Percentiles rank a stretch among this genome's conserved stretches.
phyloP scores from a whole-genome alignment of 1,140 invertebrate species.

The Micrasema minimum region DNA sequence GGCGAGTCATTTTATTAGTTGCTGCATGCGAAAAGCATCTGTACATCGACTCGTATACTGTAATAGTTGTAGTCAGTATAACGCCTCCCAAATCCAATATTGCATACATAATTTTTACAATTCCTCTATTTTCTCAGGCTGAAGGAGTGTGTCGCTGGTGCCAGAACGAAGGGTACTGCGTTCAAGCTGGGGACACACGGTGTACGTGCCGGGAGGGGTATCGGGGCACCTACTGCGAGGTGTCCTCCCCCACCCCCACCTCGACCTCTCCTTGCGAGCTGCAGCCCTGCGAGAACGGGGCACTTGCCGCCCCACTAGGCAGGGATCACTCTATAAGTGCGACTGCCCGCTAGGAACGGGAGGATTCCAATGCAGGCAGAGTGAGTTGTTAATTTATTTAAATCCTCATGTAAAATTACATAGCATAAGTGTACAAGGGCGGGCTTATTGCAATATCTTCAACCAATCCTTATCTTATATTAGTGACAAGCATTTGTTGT shows the following conservation, averaged over 20 bases:
- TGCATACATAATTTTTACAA: too few species aligned
- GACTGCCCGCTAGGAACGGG: conserved; percentile 81
- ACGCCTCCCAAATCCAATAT: too few species aligned
- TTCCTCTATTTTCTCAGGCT: conserved; percentile 31
- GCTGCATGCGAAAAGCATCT: too few species aligned
- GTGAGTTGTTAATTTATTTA: too few species aligned
- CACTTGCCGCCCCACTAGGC: conserved; percentile 73
- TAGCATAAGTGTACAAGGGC: too few species aligned
- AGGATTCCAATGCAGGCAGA: conserved; percentile 80
- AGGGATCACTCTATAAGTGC: conserved; percentile 72
- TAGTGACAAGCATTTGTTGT: too few species aligned
- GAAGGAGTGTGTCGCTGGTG: conserved; percentile 63
- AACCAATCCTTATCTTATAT: too few species aligned
- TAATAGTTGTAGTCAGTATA: too few species aligned
- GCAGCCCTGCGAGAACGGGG: conserved; percentile 85
- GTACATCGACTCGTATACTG: too few species aligned
- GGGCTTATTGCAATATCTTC: too few species aligned
- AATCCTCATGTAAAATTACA: too few species aligned
- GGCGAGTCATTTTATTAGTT: too few species aligned
- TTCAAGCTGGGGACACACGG: conserved; percentile 56
- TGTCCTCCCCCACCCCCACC: conserved; percentile 58
- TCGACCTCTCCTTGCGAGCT: conserved; percentile 70
- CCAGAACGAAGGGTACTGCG: conserved; percentile 60
- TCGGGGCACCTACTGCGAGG: conserved; percentile 77
- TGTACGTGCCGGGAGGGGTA: conserved; percentile 68